phyloP scores from a whole-genome alignment of 2,113 vertebrate species.

The Spermophilus dauricus region DNA sequence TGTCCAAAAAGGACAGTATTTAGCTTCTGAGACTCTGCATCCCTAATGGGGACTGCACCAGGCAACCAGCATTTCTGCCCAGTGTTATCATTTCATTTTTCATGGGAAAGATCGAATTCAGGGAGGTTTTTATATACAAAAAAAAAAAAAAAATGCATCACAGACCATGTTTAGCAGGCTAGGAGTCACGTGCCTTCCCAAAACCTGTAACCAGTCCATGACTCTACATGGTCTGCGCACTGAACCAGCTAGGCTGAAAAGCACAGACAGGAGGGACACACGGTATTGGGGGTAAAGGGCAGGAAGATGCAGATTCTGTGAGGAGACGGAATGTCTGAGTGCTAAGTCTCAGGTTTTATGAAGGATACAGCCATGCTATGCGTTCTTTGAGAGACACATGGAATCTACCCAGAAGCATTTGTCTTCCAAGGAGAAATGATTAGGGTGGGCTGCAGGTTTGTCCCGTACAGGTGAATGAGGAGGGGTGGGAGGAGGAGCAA shows the following conservation, averaged over 20 bases:
- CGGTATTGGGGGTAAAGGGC: not conserved
- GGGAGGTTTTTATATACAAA: too few relatives aligned
- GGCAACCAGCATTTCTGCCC: not conserved
- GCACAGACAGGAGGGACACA: not conserved
- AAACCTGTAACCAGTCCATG: fast-evolving
- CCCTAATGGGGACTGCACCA: not conserved
- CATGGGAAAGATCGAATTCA: not conserved
- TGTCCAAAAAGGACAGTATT: not conserved
- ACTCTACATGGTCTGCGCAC: too few relatives aligned
- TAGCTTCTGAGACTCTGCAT: not conserved
- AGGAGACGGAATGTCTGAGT: too few relatives aligned
- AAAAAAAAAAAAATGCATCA: not conserved
- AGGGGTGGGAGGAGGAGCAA: too few relatives aligned
- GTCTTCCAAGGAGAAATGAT: not conserved
- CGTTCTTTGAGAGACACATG: not conserved
- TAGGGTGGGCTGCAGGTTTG: fast-evolving
- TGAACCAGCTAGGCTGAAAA: too few relatives aligned
- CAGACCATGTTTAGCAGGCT: not conserved
- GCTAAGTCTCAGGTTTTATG: fast-evolving
- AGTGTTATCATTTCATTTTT: not conserved
- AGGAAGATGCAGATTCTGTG: fast-evolving
- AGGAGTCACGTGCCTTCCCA: not conserved
- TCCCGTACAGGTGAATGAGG: not conserved
- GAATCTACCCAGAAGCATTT: fast-evolving
- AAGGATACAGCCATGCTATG: fast-evolving